Evolutionary conservation across 2,797 vertebrate genomes (phyloP), one percentile per base, ranked within the genome.

Genomic region (Coregonus sp.): DNA sequence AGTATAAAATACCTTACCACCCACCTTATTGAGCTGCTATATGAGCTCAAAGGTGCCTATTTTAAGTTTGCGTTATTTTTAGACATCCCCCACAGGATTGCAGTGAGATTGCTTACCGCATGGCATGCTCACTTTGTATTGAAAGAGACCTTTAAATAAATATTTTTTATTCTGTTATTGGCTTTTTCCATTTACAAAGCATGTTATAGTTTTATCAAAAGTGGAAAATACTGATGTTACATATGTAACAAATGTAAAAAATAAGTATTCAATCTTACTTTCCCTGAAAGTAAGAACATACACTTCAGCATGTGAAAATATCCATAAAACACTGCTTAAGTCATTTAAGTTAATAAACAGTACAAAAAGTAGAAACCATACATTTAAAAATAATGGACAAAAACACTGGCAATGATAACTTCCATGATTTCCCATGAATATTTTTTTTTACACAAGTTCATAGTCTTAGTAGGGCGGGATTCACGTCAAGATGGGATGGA

Each of bases 121-220:
- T 69, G 20, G 47, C 29, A 72, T 5, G 2, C 59, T 70, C 75
- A 52, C 18, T 70, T 78, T 77, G 69, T 59, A 75, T 47, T 7
- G 3, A 82, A 81, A 82, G 61, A 65, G 76, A 16, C 89, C 93
- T 95, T 96, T 97, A 98, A 99, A 99, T 99, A 99, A 99, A 99
- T 99, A 99, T 95, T 96, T 81, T 99, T 98, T 99, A 97, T 98
- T 98, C 96, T 98, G 98, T 99, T 96, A 96, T 97, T 99, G 96
- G 95, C 96, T 98, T 98, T 93, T 99, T 99, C 98, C 97, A 99
- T 91, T 94, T 98, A 98, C 95, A 98, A 99, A 98, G 97, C 96
- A 96, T 98, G 97, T 99, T 99, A 99, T 97, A 98, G 94, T 96
- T 97, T 96, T 98, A 98, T 98, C 97, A 99, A 99, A 97, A 94